Base-by-base conservation (phyloP, 64 coral and sea anemone species). In the Trachythela sp. region DNA sequence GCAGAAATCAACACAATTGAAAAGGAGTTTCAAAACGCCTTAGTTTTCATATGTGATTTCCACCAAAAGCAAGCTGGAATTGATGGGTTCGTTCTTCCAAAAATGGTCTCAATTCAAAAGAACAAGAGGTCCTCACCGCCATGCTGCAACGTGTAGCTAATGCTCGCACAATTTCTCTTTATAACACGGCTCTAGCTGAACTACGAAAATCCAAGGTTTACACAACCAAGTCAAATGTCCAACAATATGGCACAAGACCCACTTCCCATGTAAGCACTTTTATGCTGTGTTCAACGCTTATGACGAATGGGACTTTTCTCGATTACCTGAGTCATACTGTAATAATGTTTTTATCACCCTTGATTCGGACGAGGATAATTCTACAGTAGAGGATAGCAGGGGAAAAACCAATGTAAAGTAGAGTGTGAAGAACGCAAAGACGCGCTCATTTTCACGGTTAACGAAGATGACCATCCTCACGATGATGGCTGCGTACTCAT, bases 1-100 rank as follows among this genome's bases (percentile, higher is more conserved):
- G 85, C 88, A 8, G 92, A 94, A 84, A 90, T 94, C 40, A 85
- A 70, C 22, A 88, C 92, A 37, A 87, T 87, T 22, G 92, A 90
- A 83, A 49, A 84, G 45, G 84, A 80, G 26, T 87, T 94, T 89
- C 54, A 77, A 10, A 30, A 45, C 29, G 60, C 58, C 42, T 39
- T 31, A 41, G 87, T 89, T 15, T 93, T 89, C 51, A 88, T 89
- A 36, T 93, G 91, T 45, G 91, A 92, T 37, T 92, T 92, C 38
- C 91, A 92, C 45, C 9, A 76, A 49, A 48, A 88, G 29, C 87
- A 89, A 40, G 54, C 32, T 83, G 83, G 77, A 51, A 75, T 36
- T 40, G 87, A 72, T 89, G 83, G 77, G 77, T 49, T 9, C 88
- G 77, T 30, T 34, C 92, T 18, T 40, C 51, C 32, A 93, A 92